Conservation (phyloP, 2,888 invertebrate genomes). For the Podotricha telesiphe region DNA sequence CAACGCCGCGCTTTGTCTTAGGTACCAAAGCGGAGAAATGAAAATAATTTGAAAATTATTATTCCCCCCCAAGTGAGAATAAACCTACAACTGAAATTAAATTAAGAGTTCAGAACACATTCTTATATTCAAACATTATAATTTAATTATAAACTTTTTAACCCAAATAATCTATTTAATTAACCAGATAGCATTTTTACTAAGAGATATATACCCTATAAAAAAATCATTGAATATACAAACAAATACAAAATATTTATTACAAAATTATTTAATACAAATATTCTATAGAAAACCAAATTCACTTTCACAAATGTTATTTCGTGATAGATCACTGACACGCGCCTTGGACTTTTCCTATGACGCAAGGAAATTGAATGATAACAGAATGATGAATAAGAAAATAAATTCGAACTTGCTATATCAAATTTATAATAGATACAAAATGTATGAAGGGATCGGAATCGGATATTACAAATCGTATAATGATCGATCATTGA, state of each 20-base stretch:
- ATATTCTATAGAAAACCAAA: conserved; percentile 31
- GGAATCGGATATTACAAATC: conserved; percentile 28
- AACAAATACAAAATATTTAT: not conserved
- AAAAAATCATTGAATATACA: no score
- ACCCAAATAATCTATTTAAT: no score
- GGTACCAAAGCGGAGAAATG: no score
- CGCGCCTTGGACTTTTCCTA: conserved; percentile 67
- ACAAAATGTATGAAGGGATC: conserved; percentile 6
- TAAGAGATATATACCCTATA: no score
- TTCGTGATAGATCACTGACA: conserved; percentile 68
- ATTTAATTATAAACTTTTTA: no score
- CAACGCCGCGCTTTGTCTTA: no score
- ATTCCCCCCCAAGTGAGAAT: no score
- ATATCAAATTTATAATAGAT: conserved; percentile 29
- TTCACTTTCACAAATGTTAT: conserved; percentile 8
- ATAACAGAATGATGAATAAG: conserved; percentile 53
- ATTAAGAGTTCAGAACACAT: no score
- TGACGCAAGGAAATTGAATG: conserved; percentile 56
- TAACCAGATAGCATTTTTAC: no score
- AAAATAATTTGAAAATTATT: no score
- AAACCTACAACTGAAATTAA: no score
- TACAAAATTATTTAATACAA: not conserved
- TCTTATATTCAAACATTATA: no score
- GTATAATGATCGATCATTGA: conserved; percentile 43
- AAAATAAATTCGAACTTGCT: conserved; percentile 46